Conservation (phyloP, 2,888 invertebrate species). For the Dusona sp. region DNA sequence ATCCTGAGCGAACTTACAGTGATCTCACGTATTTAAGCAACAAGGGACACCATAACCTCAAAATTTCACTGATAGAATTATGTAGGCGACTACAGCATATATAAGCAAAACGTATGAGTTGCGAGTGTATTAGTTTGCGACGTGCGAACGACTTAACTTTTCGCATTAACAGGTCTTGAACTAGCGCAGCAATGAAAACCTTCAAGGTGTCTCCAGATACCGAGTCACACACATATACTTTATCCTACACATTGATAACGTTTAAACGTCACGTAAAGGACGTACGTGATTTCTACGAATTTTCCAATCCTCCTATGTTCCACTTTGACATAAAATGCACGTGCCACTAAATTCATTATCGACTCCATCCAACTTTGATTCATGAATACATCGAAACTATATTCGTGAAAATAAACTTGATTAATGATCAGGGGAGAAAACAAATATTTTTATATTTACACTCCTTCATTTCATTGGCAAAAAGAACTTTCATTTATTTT, state of each 20-base stretch:
- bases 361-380: not conserved
- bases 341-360: constrained; percentile 16
- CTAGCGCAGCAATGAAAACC: constrained; percentile 32
- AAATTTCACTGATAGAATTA: constrained; percentile 8
- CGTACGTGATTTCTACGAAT: constrained; percentile 52
- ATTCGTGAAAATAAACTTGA: not conserved
- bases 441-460: not conserved
- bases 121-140: constrained; percentile 59
- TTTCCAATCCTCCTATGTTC: constrained; percentile 16
- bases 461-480: not conserved
- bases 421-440: not conserved
- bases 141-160: constrained; percentile 72
- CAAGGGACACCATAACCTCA: constrained; percentile 6
- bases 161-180: constrained; percentile 66
- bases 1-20: not conserved
- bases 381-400: constrained; percentile 10
- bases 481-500: not conserved
- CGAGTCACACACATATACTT: constrained; percentile 14
- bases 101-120: constrained; percentile 50
- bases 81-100: constrained; percentile 3
- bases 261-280: constrained; percentile 58
- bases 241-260: constrained; percentile 25
- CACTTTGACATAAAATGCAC: not conserved
- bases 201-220: constrained; percentile 27
- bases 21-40: constrained; percentile 5